phyloP scores from a whole-genome alignment of 1,140 invertebrate genomes.

The Centruroides sculpturatus region DNA sequence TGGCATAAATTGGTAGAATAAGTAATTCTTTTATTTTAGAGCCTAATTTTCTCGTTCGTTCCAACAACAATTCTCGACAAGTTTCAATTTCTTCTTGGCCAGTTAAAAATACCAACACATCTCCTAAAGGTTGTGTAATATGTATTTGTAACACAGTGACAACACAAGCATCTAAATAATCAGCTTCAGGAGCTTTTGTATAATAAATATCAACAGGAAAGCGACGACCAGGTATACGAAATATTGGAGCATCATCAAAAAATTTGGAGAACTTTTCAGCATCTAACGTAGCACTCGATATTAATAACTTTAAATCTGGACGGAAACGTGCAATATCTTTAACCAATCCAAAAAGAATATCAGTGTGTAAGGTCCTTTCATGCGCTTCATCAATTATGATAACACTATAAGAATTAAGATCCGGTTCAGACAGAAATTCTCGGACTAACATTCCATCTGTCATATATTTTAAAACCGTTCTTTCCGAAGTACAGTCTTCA shows the following conservation, averaged over 20 bases:
- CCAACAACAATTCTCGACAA: slow-evolving; percentile 57
- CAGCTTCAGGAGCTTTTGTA: slow-evolving; percentile 95
- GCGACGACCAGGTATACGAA: slow-evolving; percentile 76
- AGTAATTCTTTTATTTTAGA: slow-evolving; percentile 85
- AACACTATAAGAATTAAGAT: slow-evolving; percentile 63
- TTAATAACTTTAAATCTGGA: slow-evolving; percentile 85
- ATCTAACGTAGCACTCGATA: slow-evolving; percentile 97
- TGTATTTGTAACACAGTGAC: slow-evolving; percentile 97
- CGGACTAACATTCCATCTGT: slow-evolving; percentile 96
- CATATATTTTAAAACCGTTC: slow-evolving; percentile 91
- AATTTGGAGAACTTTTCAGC: slow-evolving; percentile 96
- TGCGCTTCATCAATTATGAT: slow-evolving; percentile 99
- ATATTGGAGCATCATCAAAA: slow-evolving; percentile 97
- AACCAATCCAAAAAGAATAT: slow-evolving; percentile 94
- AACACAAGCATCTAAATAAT: slow-evolving; percentile 94
- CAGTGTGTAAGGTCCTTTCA: slow-evolving; percentile 93
- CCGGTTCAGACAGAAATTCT: slow-evolving; percentile 94
- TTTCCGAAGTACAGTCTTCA: slow-evolving; percentile 61
- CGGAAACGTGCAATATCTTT: slow-evolving; percentile 95
- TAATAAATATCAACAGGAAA: slow-evolving; percentile 93
- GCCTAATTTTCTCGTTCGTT: slow-evolving; percentile 75
- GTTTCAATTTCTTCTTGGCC: slow-evolving; percentile 92
- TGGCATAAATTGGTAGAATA: slow-evolving; percentile 94
- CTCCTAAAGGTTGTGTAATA: slow-evolving; percentile 78
- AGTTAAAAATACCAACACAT: slow-evolving; percentile 93